A percentile compares a stretch with the other conserved stretches of the same genome.
Evolutionary conservation across 2,888 invertebrate species (phyloP).

Genomic region (Stenchaetothrips biformis): DNA sequence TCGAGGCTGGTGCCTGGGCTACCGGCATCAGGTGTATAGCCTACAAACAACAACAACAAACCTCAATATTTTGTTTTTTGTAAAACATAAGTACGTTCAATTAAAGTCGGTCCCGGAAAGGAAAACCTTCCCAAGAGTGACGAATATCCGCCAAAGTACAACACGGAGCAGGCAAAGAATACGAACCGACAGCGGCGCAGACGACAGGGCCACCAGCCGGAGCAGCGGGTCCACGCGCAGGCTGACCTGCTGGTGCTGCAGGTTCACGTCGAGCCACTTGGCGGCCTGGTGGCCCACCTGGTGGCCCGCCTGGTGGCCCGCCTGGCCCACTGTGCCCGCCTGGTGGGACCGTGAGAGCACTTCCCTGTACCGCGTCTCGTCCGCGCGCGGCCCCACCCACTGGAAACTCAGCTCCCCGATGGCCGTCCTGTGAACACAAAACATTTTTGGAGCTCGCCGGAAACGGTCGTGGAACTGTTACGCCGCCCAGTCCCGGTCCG

Average conservation of each 20-base stretch:
- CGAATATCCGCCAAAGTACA: too few relatives aligned
- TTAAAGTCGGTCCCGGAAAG: too few relatives aligned
- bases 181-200: background rate
- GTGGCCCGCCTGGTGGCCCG: background rate
- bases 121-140: too few relatives aligned
- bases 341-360: background rate
- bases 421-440: background rate
- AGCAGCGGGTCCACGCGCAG: background rate
- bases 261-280: conserved; percentile 12
- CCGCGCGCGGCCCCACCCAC: conserved; percentile 4
- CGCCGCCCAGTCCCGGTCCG: too few relatives aligned
- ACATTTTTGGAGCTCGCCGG: too few relatives aligned
- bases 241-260: background rate
- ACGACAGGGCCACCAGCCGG: background rate
- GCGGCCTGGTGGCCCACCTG: background rate
- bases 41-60: too few relatives aligned
- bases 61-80: too few relatives aligned
- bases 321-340: background rate
- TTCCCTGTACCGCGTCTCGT: background rate
- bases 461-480: too few relatives aligned
- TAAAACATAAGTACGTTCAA: too few relatives aligned
- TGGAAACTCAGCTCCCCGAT: conserved; percentile 3
- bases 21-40: too few relatives aligned
- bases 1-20: background rate
- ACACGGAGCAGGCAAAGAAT: too few relatives aligned